Percentiles rank a stretch among this genome's conserved stretches.
Evolutionary conservation across 2,888 invertebrate genomes (phyloP).

Genomic region (Zelleria hepariella): DNA sequence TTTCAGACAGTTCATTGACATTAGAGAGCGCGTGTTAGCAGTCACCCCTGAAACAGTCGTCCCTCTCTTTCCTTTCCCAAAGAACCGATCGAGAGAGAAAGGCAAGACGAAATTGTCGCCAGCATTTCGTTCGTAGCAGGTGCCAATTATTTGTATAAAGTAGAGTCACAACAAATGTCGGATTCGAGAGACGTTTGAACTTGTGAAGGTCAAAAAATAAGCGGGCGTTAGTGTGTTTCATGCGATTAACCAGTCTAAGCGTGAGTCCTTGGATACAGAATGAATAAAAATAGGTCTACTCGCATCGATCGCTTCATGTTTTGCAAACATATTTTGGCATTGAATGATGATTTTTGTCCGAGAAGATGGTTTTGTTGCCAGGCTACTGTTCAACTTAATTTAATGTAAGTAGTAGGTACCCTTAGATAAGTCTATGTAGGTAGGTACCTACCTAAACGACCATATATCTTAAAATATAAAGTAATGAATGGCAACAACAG

Average conservation of each 20-base stretch:
- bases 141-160: constrained; percentile 54
- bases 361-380: neutral
- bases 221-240: constrained; percentile 3
- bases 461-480: no score
- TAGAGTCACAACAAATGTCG: constrained; percentile 15
- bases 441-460: no score
- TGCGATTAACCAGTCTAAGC: neutral
- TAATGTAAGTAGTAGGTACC: neutral
- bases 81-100: constrained; percentile 29
- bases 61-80: constrained; percentile 6
- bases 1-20: constrained; percentile 56
- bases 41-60: neutral
- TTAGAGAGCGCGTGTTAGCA: constrained; percentile 29
- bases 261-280: neutral
- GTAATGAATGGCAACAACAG: neutral
- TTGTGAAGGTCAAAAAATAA: constrained; percentile 63
- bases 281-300: neutral
- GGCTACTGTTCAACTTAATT: neutral
- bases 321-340: constrained; percentile 14
- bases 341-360: constrained; percentile 29
- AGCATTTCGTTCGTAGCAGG: constrained; percentile 54
- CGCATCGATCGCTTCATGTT: neutral
- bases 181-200: constrained; percentile 48
- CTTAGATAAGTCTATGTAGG: no score
- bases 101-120: constrained; percentile 43